Base-by-base conservation (phyloP, 2,797 vertebrate genomes). In the Tinamus major region DNA sequence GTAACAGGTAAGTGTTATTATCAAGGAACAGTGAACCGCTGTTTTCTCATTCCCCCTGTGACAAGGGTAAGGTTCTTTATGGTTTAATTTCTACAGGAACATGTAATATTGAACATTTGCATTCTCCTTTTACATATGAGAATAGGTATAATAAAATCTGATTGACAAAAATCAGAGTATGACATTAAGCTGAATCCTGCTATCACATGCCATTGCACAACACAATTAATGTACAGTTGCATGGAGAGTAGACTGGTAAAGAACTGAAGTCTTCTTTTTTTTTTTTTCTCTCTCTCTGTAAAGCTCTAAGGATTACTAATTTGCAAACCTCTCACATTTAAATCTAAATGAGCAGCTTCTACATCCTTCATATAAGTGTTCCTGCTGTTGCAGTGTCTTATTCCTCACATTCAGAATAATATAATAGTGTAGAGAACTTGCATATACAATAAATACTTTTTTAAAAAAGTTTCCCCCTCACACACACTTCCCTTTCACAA, bases 271-370 rank as follows among this genome's bases (percentile, higher is more conserved):
- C n/a, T n/a, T 29, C 26, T 46, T n/a, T 8, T 29, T 13, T 33
- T 18, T 20, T 19, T 2, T 0, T 11, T 4, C 1, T 13, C 6
- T 29, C 9, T 24, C 33, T 14, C 29, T 64, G 6, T 6, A n/a
- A 33, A 84, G 4, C 1, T 65, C 5, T 63, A 24, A 58, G 65
- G 5, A 62, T 21, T 20, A 39, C 59, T 74, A 1, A 7, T 61
- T 64, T 46, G 31, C 11, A 83, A 13, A 26, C n/a, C 15, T 44
- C 26, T 24, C 31, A 23, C 13, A 51, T 83, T 79, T 59, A 46
- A 80, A 61, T 27, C 12, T 33, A 42, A 82, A 37, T 39, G 1
- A 4, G 26, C 27, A 9, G 26, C n/a, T 9, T 59, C 58, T 26
- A 82, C 21, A 10, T n/a, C 24, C 26, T 46, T 37, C 26, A 82